Evolutionary conservation across 2,888 invertebrate genomes (phyloP).

Genomic region (Dynastes hyllus): DNA sequence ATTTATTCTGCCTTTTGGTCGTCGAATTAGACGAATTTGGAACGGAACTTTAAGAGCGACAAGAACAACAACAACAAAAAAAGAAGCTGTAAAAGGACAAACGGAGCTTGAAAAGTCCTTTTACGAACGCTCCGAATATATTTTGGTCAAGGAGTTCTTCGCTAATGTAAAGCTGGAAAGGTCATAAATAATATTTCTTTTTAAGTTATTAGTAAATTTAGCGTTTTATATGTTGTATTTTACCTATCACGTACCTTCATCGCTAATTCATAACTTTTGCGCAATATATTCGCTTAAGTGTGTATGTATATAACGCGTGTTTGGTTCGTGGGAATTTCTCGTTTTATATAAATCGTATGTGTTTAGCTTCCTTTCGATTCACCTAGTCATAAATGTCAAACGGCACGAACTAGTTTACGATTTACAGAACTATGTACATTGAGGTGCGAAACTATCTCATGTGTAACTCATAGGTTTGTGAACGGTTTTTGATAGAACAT

Average conservation of each 20-base stretch:
- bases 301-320: neutral
- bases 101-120: slow-evolving; percentile 12
- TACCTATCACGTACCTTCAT: neutral
- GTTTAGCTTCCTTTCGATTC: neutral
- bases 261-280: neutral
- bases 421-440: too few species aligned
- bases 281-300: neutral
- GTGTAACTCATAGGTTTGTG: too few species aligned
- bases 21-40: neutral
- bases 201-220: neutral
- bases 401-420: too few species aligned
- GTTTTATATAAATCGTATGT: neutral
- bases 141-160: slow-evolving; percentile 26
- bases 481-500: too few species aligned
- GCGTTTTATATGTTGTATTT: neutral
- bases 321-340: neutral
- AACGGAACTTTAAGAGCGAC: neutral
- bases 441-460: too few species aligned
- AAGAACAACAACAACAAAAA: neutral
- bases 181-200: slow-evolving; percentile 5
- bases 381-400: too few species aligned
- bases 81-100: neutral
- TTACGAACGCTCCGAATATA: slow-evolving; percentile 14
- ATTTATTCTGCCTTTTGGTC: neutral
- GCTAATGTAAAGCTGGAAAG: neutral